These are phyloP conservation scores for Epizoanthus stellaris DNA, from an alignment of 92 coral and sea anemone genomes.

Conservation along the genomic window DNA sequence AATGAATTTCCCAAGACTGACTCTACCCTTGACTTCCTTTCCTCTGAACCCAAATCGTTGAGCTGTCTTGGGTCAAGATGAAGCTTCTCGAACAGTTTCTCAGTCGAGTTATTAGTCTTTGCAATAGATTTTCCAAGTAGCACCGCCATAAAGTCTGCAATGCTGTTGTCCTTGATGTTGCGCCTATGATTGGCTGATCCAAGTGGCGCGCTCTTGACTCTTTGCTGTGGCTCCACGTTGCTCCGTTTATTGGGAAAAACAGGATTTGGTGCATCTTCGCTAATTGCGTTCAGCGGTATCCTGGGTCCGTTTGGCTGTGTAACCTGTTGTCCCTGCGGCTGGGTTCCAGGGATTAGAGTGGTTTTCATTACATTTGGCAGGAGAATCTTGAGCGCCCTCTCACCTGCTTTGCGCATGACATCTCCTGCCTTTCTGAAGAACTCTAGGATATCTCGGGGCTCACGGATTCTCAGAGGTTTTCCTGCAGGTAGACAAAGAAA, in stretches of 20 bases:
- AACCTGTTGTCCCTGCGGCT: constrained; percentile 68
- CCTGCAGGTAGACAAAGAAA: constrained; percentile 24
- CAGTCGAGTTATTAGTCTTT: not conserved
- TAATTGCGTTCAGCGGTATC: constrained; percentile 89
- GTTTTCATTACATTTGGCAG: constrained; percentile 72
- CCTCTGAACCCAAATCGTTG: not conserved
- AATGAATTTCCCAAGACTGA: not conserved
- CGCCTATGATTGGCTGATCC: not conserved
- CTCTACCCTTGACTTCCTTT: not conserved
- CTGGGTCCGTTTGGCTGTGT: constrained; percentile 85
- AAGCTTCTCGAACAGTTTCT: not conserved
- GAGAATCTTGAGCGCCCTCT: constrained; percentile 77
- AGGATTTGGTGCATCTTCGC: constrained; percentile 83
- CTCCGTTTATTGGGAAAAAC: constrained; percentile 77
- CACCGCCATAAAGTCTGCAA: constrained; percentile 11
- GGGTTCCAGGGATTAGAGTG: constrained; percentile 80
- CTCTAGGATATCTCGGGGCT: constrained; percentile 75
- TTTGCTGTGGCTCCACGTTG: not conserved
- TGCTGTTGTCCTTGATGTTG: not conserved
- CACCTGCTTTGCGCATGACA: constrained; percentile 71
- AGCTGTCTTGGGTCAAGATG: not conserved
- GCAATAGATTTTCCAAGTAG: not conserved
- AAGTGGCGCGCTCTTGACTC: not conserved
- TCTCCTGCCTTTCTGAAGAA: constrained; percentile 84
- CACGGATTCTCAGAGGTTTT: constrained; percentile 50